Base-by-base conservation (phyloP, 1,140 invertebrate genomes). In the Calliopsis andreniformis region DNA sequence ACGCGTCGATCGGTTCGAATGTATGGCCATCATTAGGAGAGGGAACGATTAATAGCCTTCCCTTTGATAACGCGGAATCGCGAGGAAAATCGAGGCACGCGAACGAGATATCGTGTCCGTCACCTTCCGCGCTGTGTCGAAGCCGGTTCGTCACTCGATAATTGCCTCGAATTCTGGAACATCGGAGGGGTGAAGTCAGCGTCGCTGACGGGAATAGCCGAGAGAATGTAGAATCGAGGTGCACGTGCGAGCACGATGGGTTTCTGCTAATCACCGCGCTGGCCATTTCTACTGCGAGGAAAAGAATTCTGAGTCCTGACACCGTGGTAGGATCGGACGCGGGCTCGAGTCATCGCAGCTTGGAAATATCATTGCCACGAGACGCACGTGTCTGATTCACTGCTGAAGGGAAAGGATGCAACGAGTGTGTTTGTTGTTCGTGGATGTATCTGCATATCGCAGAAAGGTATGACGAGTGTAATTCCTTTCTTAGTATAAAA, bases 111-210 rank as follows among this genome's bases (percentile, higher is more conserved):
- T 28, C 23, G 7, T 3, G 14, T 12, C 3, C 23, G 58, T 8
- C 32, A 42, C 35, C 39, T 64, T 28, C n/a, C 30, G 7, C 30
- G n/a, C 8, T 61, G 32, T 12, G 32, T 35, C 49, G 35, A 0
- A 10, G 43, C 32, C 1, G n/a, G 28, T 3, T 51, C 53, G 66
- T 56, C 25, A 51, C 66, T 66, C 70, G 51, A 28, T 75, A 67
- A 75, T 75, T 67, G 71, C 64, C 45, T 75, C 71, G 71, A 23
- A 56, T 75, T 58, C 62, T 67, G 10, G 32, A 45, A 47, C 63
- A 63, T 25, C 39, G 43, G 28, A 39, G 25, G 35, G 51, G 10
- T 51, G 20, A 35, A 56, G 51, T 56, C 35, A 66, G 39, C 51
- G 20, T 25, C 49, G 51, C 35, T 39, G 35, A 39, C 30, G 43